phyloP scores from a whole-genome alignment of 2,113 vertebrate genomes.

The Thalassoma bifasciatum region DNA sequence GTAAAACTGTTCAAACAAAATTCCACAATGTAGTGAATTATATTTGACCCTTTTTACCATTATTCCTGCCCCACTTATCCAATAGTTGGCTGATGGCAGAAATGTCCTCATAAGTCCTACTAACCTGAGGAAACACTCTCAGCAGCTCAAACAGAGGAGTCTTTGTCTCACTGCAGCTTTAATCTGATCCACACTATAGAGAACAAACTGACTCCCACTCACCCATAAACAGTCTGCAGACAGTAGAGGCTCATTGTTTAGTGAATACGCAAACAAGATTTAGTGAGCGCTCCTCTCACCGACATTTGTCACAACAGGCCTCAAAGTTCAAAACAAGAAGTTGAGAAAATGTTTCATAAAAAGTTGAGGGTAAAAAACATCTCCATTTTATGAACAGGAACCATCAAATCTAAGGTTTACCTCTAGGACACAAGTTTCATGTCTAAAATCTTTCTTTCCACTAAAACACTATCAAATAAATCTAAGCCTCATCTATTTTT shows the following conservation, averaged over 20 bases:
- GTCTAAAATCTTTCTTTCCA: no score
- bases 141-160: slow-evolving; percentile 30
- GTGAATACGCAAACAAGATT: not conserved
- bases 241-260: slow-evolving; percentile 14
- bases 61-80: not conserved
- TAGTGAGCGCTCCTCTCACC: not conserved
- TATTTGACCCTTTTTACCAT: not conserved
- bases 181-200: slow-evolving; percentile 4
- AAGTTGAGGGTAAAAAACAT: no score
- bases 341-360: not conserved
- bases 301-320: not conserved
- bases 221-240: slow-evolving; percentile 36
- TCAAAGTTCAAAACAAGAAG: not conserved
- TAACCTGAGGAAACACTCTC: not conserved
- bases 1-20: no score
- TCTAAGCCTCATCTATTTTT: no score
- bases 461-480: no score
- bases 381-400: no score
- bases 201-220: slow-evolving; percentile 56
- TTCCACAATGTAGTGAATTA: not conserved
- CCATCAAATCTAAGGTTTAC: no score
- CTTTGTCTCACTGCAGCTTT: slow-evolving; percentile 33
- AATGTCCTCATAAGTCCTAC: slow-evolving; percentile 9
- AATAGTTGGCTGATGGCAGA: not conserved
- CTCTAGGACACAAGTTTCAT: no score